Conservation (phyloP, 2,797 vertebrate species). For the Peromyscus aztecus region DNA sequence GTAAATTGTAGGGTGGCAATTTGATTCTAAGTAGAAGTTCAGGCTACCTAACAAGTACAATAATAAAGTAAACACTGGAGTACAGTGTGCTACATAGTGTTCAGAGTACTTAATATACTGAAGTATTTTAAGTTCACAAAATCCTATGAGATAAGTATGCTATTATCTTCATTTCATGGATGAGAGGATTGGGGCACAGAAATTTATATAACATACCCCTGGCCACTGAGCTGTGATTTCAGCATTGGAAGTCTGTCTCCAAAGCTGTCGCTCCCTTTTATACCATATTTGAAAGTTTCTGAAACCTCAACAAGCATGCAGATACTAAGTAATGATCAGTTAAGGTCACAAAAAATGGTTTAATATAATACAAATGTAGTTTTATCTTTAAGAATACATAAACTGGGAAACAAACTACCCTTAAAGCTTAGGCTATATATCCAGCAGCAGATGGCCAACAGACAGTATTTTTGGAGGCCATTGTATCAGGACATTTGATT, state of each 20-base stretch:
- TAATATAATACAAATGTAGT: not conserved
- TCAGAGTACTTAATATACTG: not conserved
- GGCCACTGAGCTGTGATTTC: constrained; percentile 38
- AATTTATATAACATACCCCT: not conserved
- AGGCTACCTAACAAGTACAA: not conserved
- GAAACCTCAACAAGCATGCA: not conserved
- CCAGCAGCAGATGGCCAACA: not conserved
- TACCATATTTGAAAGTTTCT: not conserved
- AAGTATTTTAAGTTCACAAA: not conserved
- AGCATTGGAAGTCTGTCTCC: not conserved
- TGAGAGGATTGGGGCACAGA: not conserved
- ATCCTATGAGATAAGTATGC: not conserved
- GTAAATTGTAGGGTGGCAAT: not conserved
- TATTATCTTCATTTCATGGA: not conserved
- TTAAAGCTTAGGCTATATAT: not conserved
- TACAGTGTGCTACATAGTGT: not conserved
- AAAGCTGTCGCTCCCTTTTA: not conserved
- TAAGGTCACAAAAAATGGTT: not conserved
- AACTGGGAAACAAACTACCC: not conserved
- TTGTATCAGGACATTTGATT: not conserved
- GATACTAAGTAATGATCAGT: not conserved
- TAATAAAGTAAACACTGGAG: not conserved
- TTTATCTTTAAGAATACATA: not conserved
- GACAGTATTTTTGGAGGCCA: too few relatives aligned
- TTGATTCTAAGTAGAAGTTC: not conserved